Conservation (phyloP, 1,140 invertebrate genomes). For the Halyomorpha halys region DNA sequence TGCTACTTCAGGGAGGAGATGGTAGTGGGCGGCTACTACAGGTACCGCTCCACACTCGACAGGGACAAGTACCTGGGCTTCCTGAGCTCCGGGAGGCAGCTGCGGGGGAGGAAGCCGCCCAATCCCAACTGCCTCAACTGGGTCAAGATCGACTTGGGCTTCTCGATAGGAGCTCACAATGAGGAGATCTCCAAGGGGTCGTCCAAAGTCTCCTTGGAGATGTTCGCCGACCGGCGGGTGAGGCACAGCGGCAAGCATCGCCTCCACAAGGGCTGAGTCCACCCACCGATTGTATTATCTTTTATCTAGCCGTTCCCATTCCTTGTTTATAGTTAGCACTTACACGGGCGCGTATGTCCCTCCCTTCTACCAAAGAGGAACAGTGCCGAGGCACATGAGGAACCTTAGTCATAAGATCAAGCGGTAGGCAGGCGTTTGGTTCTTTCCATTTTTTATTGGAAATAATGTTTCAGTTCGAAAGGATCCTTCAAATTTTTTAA, state of each 20-base stretch:
- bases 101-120: slow-evolving; percentile 32
- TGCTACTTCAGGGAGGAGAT: slow-evolving; percentile 44
- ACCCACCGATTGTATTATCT: background rate
- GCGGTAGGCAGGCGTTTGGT: too few species aligned
- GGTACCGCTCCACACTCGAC: slow-evolving; percentile 41
- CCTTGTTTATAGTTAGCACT: background rate
- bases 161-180: slow-evolving; percentile 44
- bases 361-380: too few species aligned
- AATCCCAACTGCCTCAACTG: slow-evolving; percentile 37
- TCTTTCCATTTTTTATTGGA: too few species aligned
- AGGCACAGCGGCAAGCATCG: slow-evolving; percentile 22
- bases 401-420: too few species aligned
- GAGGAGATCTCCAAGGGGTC: slow-evolving; percentile 36
- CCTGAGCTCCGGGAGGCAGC: slow-evolving; percentile 41
- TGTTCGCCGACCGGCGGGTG: slow-evolving; percentile 20
- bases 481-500: too few species aligned
- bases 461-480: too few species aligned
- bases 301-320: background rate
- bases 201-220: slow-evolving; percentile 26
- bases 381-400: too few species aligned
- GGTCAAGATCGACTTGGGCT: slow-evolving; percentile 33
- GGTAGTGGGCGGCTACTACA: slow-evolving; percentile 40
- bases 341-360: slow-evolving; percentile 4
- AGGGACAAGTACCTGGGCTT: slow-evolving; percentile 40
- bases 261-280: slow-evolving; percentile 15